Evolutionary conservation across 1,140 invertebrate genomes (phyloP).

Genomic region (Orius insidiosus): DNA sequence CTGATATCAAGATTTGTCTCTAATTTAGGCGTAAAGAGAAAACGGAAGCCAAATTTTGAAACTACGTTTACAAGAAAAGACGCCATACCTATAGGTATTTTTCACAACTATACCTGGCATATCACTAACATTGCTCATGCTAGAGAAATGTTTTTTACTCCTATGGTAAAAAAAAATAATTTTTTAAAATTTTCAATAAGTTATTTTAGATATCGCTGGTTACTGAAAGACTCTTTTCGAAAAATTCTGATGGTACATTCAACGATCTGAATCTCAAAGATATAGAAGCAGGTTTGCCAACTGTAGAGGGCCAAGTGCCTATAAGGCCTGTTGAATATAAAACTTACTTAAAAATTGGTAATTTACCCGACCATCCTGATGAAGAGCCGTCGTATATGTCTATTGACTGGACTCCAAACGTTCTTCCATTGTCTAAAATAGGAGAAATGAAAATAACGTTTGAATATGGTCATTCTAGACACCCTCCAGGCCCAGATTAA

Average conservation of each 20-base stretch:
- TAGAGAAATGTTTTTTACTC: constrained; percentile 58
- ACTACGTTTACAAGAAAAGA: constrained; percentile 40
- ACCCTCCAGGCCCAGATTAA: too few relatives aligned
- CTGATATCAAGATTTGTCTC: constrained; percentile 46
- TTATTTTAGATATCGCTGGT: constrained; percentile 38
- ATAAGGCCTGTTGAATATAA: constrained; percentile 48
- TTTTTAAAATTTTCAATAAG: constrained; percentile 1
- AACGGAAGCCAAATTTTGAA: constrained; percentile 43
- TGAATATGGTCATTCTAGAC: constrained; percentile 36
- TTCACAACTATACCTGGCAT: constrained; percentile 56
- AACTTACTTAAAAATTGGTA: constrained; percentile 55
- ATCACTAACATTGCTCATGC: constrained; percentile 56
- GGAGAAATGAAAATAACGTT: constrained; percentile 49
- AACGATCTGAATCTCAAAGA: constrained; percentile 38
- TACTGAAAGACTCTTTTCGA: constrained; percentile 45
- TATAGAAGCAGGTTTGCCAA: constrained; percentile 30
- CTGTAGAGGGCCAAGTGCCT: constrained; percentile 28
- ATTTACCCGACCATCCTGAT: constrained; percentile 22
- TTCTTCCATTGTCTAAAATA: constrained; percentile 46
- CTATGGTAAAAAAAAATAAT: constrained; percentile 29
- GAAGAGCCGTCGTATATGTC: constrained; percentile 48
- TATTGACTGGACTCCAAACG: constrained; percentile 61
- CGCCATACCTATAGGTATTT: constrained; percentile 44
- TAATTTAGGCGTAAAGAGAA: constrained; percentile 36
- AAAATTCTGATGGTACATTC: constrained; percentile 47